Evolutionary conservation across 2,797 vertebrate species (phyloP).

Genomic region (Micromesistius poutassou): DNA sequence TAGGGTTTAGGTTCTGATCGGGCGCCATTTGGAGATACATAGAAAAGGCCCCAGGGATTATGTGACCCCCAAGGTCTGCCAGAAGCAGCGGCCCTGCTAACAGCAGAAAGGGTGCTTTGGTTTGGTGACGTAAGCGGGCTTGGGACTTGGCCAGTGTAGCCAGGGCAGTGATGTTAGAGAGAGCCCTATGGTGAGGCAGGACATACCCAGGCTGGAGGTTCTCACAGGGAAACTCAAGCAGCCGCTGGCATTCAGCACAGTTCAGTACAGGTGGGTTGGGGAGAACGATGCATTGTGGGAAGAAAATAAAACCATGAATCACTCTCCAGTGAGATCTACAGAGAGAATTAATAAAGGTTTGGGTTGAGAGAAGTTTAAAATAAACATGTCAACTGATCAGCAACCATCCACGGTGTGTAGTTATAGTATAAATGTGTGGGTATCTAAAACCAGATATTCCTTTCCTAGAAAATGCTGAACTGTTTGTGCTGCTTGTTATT

Average conservation of each 20-base stretch:
- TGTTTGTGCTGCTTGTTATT: neutral
- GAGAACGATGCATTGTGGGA: slow-evolving; percentile 7
- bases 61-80: slow-evolving; percentile 67
- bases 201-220: slow-evolving; percentile 48
- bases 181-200: slow-evolving; percentile 70
- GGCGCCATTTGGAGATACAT: slow-evolving; percentile 58
- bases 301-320: slow-evolving; percentile 29
- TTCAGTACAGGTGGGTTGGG: slow-evolving; percentile 35
- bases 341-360: no score
- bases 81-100: slow-evolving; percentile 65
- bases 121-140: slow-evolving; percentile 43
- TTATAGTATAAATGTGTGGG: no score
- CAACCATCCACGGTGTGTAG: no score
- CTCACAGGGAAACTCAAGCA: neutral
- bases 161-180: slow-evolving; percentile 71
- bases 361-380: neutral
- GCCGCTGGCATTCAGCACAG: slow-evolving; percentile 36
- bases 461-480: neutral
- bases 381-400: neutral
- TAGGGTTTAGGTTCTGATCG: neutral
- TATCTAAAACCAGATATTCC: no score
- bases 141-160: slow-evolving; percentile 59
- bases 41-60: slow-evolving; percentile 67
- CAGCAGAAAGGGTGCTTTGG: slow-evolving; percentile 68
- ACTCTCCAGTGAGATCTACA: no score